These are phyloP conservation scores for Catharus bicknelli DNA, from an alignment of 2,113 vertebrate species.

Conservation along the genomic window DNA sequence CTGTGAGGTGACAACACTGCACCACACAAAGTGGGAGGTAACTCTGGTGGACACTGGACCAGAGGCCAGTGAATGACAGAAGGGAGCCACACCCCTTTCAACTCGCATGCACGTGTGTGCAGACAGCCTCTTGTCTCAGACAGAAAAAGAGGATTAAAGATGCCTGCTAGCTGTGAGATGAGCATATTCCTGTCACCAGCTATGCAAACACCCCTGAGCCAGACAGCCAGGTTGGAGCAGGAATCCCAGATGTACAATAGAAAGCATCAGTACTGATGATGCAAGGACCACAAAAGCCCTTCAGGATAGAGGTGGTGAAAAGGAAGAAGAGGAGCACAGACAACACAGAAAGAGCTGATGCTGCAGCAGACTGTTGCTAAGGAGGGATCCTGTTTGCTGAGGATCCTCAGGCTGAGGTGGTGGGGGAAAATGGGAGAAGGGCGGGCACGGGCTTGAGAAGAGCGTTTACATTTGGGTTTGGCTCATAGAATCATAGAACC, in stretches of 20 bases:
- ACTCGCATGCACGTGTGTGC: rapidly evolving
- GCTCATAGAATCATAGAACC: neutral
- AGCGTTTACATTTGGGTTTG: neutral
- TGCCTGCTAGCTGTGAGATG: neutral
- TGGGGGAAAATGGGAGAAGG: neutral
- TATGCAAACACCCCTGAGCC: neutral
- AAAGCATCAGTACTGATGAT: neutral
- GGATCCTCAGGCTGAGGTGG: rapidly evolving
- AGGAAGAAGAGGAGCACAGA: neutral
- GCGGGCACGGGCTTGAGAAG: neutral
- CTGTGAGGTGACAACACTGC: neutral
- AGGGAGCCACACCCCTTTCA: neutral
- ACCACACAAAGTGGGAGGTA: neutral
- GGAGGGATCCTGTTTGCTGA: neutral
- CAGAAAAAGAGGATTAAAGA: neutral
- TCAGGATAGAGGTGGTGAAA: neutral
- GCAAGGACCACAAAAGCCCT: neutral
- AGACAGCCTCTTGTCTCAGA: neutral
- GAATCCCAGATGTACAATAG: neutral
- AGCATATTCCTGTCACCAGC: rapidly evolving
- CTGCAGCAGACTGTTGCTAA: neutral
- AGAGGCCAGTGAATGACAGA: neutral
- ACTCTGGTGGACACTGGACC: neutral
- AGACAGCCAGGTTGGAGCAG: neutral
- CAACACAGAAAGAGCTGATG: neutral